Base-by-base conservation (phyloP, 2,888 invertebrate genomes). In the Agriopis aurantiaria region DNA sequence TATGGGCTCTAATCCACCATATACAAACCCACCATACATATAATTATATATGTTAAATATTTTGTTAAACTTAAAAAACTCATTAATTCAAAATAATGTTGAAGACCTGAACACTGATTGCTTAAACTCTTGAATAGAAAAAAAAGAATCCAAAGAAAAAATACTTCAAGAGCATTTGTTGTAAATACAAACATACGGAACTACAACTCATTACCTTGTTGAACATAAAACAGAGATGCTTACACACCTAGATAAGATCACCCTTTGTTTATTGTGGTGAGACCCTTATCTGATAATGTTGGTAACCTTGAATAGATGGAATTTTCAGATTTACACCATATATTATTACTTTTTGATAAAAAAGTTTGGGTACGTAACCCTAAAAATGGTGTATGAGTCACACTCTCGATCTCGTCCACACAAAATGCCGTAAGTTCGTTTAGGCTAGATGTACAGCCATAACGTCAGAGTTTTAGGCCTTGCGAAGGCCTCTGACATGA, bases 181-280 rank as follows among this genome's bases (percentile, higher is more conserved):
- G 45, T 17, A 52, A 41, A 17, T 33, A 5, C 33, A 33, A 33
- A 3, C 3, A 33, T 1, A 51, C 65, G 10, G 23, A 64, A 64
- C 49, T 48, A 49, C 23, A 53, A 3, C n/a, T 12, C 14, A 46
- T 52, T 41, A 33, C 17, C 43, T 57, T 45, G 46, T 46, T 17
- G 45, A 46, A 46, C 23, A 23, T 53, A 41, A n/a, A 65, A 65
- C 63, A 69, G 59, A n/a, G 49, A 45, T 33, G 33, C 59, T 43
- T 69, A 49, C 48, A 57, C 10, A 14, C 41, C 23, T 52, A 53
- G 57, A 69, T 68, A 64, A 68, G 59, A 63, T 61, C 55, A 59
- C 60, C 57, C 61, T 69, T 67, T 61, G 66, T 70, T 69, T 66
- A 65, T 43, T 55, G 55, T 65, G 51, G 43, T 41, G 65, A 46